Percentiles rank a stretch among this genome's conserved stretches.
phyloP scores from a whole-genome alignment of 2,797 vertebrate genomes.

The Artibeus jamaicensis region DNA sequence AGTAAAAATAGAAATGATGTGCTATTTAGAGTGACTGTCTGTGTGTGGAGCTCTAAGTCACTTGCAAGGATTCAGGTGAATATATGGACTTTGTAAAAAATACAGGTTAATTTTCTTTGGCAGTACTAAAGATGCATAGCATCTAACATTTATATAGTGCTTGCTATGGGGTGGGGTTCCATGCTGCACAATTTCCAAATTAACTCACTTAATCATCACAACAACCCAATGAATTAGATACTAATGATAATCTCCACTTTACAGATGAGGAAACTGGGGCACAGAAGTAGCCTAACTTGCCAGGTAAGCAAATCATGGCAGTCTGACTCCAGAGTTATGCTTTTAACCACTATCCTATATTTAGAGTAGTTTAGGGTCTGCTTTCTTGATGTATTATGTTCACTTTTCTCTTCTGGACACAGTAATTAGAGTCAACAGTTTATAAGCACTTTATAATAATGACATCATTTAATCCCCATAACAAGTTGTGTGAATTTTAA shows the following conservation, averaged over 20 bases:
- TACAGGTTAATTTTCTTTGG: not conserved
- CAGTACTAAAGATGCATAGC: not conserved
- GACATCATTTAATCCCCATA: not conserved
- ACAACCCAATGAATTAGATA: not conserved
- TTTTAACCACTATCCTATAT: not conserved
- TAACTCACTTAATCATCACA: not conserved
- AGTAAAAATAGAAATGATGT: not conserved
- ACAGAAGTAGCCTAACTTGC: not conserved
- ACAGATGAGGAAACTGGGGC: not conserved
- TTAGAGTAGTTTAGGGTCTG: conserved; percentile 13
- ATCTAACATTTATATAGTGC: not conserved
- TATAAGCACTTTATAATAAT: not conserved
- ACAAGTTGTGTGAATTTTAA: not conserved
- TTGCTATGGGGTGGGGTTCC: not conserved
- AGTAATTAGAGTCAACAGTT: not conserved
- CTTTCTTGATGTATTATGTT: not conserved
- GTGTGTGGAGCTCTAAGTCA: not conserved
- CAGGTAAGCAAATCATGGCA: not conserved
- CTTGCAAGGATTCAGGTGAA: not conserved
- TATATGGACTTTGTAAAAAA: not conserved
- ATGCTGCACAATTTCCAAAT: not conserved
- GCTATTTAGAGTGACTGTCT: not conserved
- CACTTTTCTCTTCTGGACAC: not conserved
- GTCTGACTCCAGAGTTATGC: not conserved
- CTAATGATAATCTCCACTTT: not conserved